Conservation (phyloP, 2,888 invertebrate species). For the Arctia plantaginis region DNA sequence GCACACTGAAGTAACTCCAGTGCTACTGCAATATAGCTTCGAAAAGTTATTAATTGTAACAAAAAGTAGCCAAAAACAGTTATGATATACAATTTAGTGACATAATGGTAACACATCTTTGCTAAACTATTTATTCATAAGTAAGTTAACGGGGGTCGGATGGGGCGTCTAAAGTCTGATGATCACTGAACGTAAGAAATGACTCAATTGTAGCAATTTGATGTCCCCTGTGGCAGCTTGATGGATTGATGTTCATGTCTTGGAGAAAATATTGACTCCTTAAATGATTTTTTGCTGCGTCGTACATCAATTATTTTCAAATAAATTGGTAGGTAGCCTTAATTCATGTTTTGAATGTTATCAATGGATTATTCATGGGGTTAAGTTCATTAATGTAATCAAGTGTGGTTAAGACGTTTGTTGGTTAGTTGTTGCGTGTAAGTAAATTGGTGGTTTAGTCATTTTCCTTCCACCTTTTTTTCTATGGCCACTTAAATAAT, state of each 20-base stretch:
- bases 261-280: conserved; percentile 50
- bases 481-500: neutral
- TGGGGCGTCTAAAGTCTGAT: conserved; percentile 40
- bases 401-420: conserved; percentile 27
- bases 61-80: neutral
- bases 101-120: conserved; percentile 22
- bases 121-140: conserved; percentile 34
- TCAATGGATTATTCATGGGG: conserved; percentile 51
- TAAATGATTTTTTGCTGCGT: conserved; percentile 54
- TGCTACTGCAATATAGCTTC: no score
- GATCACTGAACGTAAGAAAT: conserved; percentile 50
- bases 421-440: conserved; percentile 18
- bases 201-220: conserved; percentile 67
- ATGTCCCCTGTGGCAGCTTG: conserved; percentile 57
- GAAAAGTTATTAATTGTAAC: no score
- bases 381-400: conserved; percentile 40
- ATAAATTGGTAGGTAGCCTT: conserved; percentile 56
- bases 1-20: no score
- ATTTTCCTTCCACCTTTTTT: neutral
- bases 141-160: conserved; percentile 52
- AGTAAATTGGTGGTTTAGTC: conserved; percentile 20
- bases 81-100: neutral
- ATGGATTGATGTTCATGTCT: conserved; percentile 61
- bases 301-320: conserved; percentile 50
- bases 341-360: conserved; percentile 48